A percentile compares a stretch with the other conserved stretches of the same genome.
Evolutionary conservation across 1,140 invertebrate species (phyloP).

Genomic region (Lysiphlebus fabarum): DNA sequence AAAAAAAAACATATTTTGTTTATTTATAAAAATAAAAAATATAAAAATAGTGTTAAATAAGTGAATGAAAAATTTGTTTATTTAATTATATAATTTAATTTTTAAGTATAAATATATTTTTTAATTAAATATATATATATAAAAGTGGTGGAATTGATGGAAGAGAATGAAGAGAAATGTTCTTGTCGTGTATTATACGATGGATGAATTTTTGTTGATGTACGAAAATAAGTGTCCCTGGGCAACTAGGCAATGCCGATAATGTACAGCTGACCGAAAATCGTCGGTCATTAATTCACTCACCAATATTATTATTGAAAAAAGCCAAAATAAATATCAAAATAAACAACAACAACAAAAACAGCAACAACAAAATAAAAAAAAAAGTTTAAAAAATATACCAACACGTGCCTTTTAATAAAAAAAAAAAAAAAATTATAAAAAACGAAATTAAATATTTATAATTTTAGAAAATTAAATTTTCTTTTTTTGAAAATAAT

Average conservation of each 20-base stretch:
- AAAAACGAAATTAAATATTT: too few species aligned
- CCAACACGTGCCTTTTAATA: conserved; percentile 7
- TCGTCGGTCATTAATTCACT: not conserved
- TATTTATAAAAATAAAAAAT: too few species aligned
- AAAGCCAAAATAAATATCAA: not conserved
- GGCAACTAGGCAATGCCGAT: conserved; percentile 5
- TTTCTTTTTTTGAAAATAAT: not conserved
- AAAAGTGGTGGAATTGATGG: conserved; percentile 5
- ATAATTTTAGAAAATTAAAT: too few species aligned
- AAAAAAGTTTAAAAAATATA: not conserved
- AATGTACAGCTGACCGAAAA: conserved; percentile 19
- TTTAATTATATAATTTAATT: too few species aligned
- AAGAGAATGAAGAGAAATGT: not conserved
- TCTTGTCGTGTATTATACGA: not conserved
- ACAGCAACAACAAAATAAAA: not conserved
- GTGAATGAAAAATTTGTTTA: too few species aligned
- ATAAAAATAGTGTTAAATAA: too few species aligned
- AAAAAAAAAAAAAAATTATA: not conserved
- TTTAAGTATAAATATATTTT: too few species aligned
- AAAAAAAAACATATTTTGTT: too few species aligned
- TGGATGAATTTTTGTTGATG: conserved; percentile 12
- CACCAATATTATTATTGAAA: too few species aligned
- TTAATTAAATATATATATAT: too few species aligned
- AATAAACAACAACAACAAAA: not conserved
- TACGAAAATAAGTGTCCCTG: conserved; percentile 19